A percentile compares a stretch with the other conserved stretches of the same genome.
These are phyloP conservation scores for Diglossa brunneiventris DNA, from an alignment of 2,113 vertebrate genomes.

Conservation along the genomic window DNA sequence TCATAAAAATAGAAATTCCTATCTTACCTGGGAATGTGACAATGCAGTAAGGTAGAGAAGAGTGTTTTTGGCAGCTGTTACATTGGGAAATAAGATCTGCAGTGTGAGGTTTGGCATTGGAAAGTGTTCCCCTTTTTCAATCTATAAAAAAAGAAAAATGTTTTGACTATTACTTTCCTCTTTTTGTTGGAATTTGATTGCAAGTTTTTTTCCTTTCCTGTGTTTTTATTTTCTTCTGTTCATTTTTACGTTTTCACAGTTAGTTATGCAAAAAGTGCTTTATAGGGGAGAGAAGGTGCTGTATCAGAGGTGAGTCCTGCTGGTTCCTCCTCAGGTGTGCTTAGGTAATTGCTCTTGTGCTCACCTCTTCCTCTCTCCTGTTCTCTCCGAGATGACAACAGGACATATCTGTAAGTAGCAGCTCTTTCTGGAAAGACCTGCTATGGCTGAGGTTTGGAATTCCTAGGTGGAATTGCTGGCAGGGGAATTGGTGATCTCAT, in stretches of 20 bases:
- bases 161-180: background rate
- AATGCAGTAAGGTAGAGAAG: conserved; percentile 84
- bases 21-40: conserved; percentile 75
- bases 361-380: background rate
- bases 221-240: background rate
- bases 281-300: background rate
- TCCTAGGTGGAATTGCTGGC: background rate
- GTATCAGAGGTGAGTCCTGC: background rate
- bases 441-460: background rate
- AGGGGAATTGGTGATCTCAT: background rate
- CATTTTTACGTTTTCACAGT: background rate
- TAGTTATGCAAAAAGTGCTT: background rate
- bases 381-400: background rate
- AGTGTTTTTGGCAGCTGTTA: conserved; percentile 74
- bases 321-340: background rate
- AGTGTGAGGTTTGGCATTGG: conserved; percentile 79
- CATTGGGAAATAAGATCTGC: conserved; percentile 79
- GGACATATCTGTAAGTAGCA: background rate
- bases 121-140: conserved; percentile 76
- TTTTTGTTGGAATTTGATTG: background rate
- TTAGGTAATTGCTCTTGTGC: background rate
- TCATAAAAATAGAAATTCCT: background rate
- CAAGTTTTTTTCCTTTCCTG: background rate
- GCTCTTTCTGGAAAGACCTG: background rate
- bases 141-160: conserved; percentile 66